Evolutionary conservation across 2,113 vertebrate genomes (phyloP).

Genomic region (Cariama cristata): DNA sequence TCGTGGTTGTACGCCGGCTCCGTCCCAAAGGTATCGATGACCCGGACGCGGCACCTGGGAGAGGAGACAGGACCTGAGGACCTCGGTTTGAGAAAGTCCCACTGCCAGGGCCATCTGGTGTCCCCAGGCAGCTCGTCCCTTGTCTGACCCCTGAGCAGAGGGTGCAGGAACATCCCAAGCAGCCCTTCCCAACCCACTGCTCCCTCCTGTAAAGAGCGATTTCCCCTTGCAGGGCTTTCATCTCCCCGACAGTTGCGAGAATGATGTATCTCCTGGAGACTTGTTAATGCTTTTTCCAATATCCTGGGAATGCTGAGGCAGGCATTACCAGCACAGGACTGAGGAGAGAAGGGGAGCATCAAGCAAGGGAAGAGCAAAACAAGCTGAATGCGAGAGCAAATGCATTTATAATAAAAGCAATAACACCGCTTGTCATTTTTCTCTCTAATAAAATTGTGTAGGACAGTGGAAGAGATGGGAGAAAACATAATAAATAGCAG

Average conservation of each 20-base stretch:
- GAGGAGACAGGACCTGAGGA: not conserved
- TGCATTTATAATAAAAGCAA: conserved; percentile 79
- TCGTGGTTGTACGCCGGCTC: conserved; percentile 97
- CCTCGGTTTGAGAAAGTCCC: not conserved
- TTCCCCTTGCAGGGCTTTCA: not conserved
- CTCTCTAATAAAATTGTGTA: conserved; percentile 70
- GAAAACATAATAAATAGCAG: conserved; percentile 62
- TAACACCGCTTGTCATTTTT: conserved; percentile 65
- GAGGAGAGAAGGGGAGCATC: not conserved
- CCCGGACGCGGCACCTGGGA: conserved; percentile 91
- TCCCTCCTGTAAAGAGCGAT: not conserved
- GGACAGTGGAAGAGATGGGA: conserved; percentile 42
- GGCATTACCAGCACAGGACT: not conserved
- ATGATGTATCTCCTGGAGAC: not conserved
- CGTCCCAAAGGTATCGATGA: conserved; percentile 96
- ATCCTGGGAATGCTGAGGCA: conserved; percentile 56
- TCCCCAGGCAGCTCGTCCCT: accelerated
- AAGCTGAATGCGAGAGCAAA: not conserved
- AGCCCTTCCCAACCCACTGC: not conserved
- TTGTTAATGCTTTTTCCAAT: not conserved
- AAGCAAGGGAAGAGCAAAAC: not conserved
- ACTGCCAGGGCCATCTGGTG: not conserved
- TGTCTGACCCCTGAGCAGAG: accelerated
- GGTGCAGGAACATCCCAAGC: not conserved
- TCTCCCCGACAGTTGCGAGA: not conserved